Percentiles rank a stretch among this genome's conserved stretches.
These are phyloP conservation scores for Koerneria pararmatus DNA, from an alignment of 2,888 invertebrate species.

Conservation along the genomic window DNA sequence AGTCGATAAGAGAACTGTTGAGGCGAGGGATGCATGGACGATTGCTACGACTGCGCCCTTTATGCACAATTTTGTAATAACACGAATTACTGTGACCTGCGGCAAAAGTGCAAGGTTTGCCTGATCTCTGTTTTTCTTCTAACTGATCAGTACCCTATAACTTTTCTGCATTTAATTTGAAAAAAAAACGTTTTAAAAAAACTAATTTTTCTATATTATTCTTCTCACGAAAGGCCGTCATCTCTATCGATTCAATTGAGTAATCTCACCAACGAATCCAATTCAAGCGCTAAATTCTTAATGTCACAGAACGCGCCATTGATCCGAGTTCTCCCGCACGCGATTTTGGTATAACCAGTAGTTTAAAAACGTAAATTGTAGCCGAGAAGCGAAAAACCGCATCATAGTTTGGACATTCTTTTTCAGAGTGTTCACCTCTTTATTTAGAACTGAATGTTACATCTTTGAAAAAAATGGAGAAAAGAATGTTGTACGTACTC, in stretches of 20 bases:
- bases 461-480: no score
- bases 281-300: neutral
- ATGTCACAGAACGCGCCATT: no score
- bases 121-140: neutral
- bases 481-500: no score
- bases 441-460: no score
- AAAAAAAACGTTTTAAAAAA: neutral
- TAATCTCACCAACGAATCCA: neutral
- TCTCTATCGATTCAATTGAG: neutral
- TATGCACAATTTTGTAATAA: constrained; percentile 33
- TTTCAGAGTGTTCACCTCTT: no score
- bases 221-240: neutral
- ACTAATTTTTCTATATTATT: neutral
- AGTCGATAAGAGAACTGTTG: no score
- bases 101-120: constrained; percentile 24
- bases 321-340: no score
- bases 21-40: constrained; percentile 37
- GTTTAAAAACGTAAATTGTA: no score
- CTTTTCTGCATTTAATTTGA: neutral
- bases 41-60: constrained; percentile 36
- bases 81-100: constrained; percentile 32
- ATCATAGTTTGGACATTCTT: no score
- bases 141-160: neutral
- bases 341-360: no score
- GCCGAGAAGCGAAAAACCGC: no score